These are phyloP conservation scores for Spodoptera frugiperda DNA, from an alignment of 1,140 invertebrate species.

Conservation along the genomic window DNA sequence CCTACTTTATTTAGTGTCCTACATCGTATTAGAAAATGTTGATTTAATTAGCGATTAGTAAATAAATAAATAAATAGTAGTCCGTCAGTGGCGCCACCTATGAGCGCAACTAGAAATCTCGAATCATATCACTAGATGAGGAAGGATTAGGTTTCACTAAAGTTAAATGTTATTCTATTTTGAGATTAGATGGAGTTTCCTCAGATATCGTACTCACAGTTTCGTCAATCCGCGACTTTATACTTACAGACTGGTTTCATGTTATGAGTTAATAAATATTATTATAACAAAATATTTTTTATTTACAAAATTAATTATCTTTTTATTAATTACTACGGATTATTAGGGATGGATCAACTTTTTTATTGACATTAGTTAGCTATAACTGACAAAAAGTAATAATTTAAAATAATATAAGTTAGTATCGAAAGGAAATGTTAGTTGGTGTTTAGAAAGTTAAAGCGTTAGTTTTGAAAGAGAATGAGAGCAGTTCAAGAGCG, in stretches of 20 bases:
- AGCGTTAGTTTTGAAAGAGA: neutral
- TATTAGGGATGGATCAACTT: neutral
- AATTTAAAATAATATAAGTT: no score
- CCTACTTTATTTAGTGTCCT: neutral
- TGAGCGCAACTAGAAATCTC: neutral
- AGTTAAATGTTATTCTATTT: neutral
- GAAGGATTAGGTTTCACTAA: neutral
- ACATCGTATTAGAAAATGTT: no score
- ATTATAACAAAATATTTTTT: no score
- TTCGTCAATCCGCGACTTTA: no score
- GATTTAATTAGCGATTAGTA: no score
- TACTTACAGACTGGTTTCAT: no score
- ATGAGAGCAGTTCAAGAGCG: neutral
- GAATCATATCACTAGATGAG: neutral
- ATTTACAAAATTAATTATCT: no score
- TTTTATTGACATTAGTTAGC: no score
- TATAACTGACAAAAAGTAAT: no score
- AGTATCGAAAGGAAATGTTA: no score
- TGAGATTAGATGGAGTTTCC: neutral
- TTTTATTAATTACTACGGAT: no score
- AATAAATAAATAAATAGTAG: no score
- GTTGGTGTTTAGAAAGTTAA: neutral
- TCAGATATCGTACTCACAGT: neutral
- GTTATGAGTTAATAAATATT: neutral
- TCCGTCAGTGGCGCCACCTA: constrained; percentile 18